Percentiles rank a stretch among this genome's conserved stretches.
phyloP scores from a whole-genome alignment of 2,888 invertebrate genomes.

The Amitus sp. region DNA sequence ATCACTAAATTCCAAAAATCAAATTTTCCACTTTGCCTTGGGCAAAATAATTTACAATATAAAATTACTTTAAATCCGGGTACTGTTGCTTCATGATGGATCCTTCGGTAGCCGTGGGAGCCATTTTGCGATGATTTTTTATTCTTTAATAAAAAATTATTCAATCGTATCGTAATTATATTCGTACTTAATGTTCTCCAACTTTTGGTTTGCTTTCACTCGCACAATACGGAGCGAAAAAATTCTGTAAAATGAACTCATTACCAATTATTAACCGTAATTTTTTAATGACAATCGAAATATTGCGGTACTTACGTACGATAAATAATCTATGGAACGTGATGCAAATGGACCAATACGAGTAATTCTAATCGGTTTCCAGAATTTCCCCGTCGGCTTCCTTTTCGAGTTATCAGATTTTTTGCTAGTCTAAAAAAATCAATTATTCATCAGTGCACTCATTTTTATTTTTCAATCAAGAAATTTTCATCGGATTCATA shows the following conservation, averaged over 20 bases:
- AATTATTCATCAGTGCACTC: constrained; percentile 7
- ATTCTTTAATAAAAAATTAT: neutral
- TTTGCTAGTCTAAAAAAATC: constrained; percentile 76
- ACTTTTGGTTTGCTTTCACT: neutral
- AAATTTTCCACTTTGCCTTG: too few species aligned
- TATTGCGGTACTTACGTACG: neutral
- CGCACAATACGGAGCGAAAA: too few species aligned
- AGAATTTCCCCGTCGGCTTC: constrained; percentile 85
- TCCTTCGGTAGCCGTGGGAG: constrained; percentile 45
- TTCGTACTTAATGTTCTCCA: neutral
- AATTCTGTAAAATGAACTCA: too few species aligned
- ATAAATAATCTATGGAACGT: constrained; percentile 82
- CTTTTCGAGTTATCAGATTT: constrained; percentile 83
- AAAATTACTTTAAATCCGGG: constrained; percentile 51
- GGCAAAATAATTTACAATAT: constrained; percentile 1
- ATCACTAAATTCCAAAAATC: too few species aligned
- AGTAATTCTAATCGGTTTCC: constrained; percentile 86
- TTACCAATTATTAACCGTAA: too few species aligned
- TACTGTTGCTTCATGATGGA: constrained; percentile 50
- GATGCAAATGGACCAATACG: constrained; percentile 84
- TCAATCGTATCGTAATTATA: neutral
- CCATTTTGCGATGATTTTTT: constrained; percentile 47
- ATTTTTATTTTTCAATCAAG: too few species aligned
- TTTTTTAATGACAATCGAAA: too few species aligned
- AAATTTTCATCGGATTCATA: too few species aligned